Conservation (phyloP, 2,113 vertebrate genomes). For the Miniopterus natalensis region DNA sequence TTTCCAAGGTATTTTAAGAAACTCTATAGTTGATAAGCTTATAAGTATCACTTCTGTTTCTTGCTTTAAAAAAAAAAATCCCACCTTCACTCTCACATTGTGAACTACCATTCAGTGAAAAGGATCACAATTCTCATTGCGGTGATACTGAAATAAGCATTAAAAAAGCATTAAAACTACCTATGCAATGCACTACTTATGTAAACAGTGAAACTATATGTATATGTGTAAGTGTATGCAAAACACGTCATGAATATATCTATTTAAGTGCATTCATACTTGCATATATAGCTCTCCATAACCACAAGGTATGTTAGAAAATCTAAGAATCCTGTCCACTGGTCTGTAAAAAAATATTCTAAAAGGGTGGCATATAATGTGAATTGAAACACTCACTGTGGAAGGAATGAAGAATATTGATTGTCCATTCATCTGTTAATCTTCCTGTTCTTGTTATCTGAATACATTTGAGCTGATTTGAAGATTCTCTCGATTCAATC, state of each 20-base stretch:
- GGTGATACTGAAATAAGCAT: neutral
- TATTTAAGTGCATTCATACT: neutral
- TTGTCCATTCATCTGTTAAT: slow-evolving; percentile 90
- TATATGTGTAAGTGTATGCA: neutral
- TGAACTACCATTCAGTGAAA: neutral
- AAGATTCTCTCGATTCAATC: slow-evolving; percentile 92
- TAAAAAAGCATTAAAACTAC: neutral
- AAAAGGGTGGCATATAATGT: neutral
- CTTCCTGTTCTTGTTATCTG: slow-evolving; percentile 89
- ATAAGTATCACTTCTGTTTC: neutral
- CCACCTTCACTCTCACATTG: neutral
- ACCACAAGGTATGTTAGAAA: neutral
- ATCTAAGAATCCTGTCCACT: neutral
- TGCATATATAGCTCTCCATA: neutral
- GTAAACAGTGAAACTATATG: neutral
- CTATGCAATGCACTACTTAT: neutral
- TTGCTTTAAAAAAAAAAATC: neutral
- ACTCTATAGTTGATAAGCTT: neutral
- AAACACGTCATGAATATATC: neutral
- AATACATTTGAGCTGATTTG: slow-evolving; percentile 92
- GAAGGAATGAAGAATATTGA: slow-evolving; percentile 91
- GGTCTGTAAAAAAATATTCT: neutral
- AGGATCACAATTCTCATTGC: neutral
- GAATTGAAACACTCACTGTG: slow-evolving; percentile 90
- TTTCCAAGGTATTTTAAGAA: slow-evolving; percentile 1